Conservation (phyloP, 2,888 invertebrate genomes). For the Watsonalla cultraria region DNA sequence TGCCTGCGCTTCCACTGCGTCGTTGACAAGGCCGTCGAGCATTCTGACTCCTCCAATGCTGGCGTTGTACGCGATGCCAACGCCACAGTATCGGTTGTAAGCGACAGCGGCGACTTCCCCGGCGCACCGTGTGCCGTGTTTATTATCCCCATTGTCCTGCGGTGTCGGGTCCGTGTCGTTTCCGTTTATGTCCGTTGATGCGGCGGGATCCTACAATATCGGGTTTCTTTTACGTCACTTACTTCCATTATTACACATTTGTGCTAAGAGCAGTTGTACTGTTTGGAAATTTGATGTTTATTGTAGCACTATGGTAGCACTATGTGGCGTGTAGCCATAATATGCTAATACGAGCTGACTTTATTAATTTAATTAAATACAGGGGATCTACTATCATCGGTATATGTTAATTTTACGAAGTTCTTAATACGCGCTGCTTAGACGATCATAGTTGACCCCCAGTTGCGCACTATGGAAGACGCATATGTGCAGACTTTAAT, state of each 20-base stretch:
- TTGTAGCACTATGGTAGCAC: too few species aligned
- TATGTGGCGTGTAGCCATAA: too few species aligned
- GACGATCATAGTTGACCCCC: too few species aligned
- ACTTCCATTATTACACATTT: not conserved
- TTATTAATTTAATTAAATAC: too few species aligned
- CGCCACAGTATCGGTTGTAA: constrained; percentile 97
- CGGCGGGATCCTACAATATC: constrained; percentile 88
- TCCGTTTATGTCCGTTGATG: constrained; percentile 98
- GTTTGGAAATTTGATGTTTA: not conserved
- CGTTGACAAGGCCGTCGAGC: constrained; percentile 98
- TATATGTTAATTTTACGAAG: too few species aligned
- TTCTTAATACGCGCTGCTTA: too few species aligned
- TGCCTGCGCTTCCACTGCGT: constrained; percentile 96
- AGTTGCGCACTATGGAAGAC: too few species aligned
- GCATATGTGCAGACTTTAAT: too few species aligned
- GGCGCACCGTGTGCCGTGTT: constrained; percentile 98
- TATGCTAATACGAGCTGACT: too few species aligned
- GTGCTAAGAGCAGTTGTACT: not conserved
- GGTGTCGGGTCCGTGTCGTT: constrained; percentile 99
- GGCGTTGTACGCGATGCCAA: constrained; percentile 98
- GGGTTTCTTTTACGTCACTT: constrained; percentile 15
- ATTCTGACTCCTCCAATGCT: constrained; percentile 98
- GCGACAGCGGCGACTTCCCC: constrained; percentile 99
- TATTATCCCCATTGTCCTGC: constrained; percentile 98
- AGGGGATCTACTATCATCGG: too few species aligned